phyloP scores from a whole-genome alignment of 1,140 invertebrate genomes.

The Heliconius congener region DNA sequence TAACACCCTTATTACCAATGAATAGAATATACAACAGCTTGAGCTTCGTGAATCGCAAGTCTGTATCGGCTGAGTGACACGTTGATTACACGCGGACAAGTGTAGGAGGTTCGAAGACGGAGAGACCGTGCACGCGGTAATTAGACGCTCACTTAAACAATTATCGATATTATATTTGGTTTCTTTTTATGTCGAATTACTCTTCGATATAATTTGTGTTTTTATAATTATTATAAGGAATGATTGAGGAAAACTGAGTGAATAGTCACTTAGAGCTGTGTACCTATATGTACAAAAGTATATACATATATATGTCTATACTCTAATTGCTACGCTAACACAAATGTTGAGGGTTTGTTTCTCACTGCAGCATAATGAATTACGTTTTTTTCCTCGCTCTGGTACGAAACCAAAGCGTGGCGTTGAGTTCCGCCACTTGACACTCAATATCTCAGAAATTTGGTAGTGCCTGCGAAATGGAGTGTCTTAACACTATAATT shows the following conservation, averaged over 20 bases:
- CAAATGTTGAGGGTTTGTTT: no score
- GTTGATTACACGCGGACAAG: slow-evolving; percentile 30
- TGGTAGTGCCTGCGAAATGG: no score
- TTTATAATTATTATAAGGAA: neutral
- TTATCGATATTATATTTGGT: slow-evolving; percentile 16
- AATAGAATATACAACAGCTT: neutral
- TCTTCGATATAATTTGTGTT: neutral
- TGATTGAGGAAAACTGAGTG: neutral
- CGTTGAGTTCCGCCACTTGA: no score
- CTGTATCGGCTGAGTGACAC: slow-evolving; percentile 28
- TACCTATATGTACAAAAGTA: no score
- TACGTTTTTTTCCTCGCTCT: no score
- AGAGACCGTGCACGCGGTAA: slow-evolving; percentile 12
- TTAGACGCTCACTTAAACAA: slow-evolving; percentile 19
- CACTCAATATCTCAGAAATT: no score
- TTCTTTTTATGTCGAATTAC: neutral
- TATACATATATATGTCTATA: no score
- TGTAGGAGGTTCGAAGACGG: slow-evolving; percentile 16
- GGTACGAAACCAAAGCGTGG: no score
- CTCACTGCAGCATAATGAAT: no score
- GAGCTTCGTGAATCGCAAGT: neutral
- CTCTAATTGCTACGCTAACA: no score
- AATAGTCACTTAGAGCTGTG: neutral
- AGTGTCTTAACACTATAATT: no score
- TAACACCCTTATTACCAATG: neutral